A percentile compares a stretch with the other conserved stretches of the same genome.
Conservation (phyloP, 2,888 invertebrate genomes). For the Epinotia bilunana region DNA sequence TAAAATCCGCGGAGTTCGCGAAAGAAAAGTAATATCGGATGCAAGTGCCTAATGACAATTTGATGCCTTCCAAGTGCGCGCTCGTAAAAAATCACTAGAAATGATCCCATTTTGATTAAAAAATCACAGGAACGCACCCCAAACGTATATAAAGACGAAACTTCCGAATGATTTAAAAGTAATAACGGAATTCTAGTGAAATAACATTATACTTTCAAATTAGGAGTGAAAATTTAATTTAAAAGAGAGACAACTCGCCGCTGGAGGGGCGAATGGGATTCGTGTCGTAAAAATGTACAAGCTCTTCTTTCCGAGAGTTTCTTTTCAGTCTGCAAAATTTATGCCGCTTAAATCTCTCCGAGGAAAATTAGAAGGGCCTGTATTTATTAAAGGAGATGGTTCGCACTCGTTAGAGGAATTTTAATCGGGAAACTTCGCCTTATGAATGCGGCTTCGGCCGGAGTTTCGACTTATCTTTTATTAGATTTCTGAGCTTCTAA, state of each 20-base stretch:
- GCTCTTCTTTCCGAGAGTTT: constrained; percentile 81
- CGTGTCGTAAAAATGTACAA: constrained; percentile 82
- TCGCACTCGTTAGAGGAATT: constrained; percentile 82
- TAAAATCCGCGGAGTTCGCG: constrained; percentile 74
- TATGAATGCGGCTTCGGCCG: constrained; percentile 78
- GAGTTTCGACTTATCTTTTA: constrained; percentile 81
- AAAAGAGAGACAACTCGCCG: constrained; percentile 83
- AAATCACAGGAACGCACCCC: constrained; percentile 80
- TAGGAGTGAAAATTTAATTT: constrained; percentile 86
- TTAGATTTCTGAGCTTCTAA: constrained; percentile 77
- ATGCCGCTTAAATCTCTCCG: constrained; percentile 80
- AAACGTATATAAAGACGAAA: constrained; percentile 69
- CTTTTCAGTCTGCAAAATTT: constrained; percentile 82
- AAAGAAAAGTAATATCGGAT: constrained; percentile 82
- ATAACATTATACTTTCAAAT: constrained; percentile 86
- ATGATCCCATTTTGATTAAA: constrained; percentile 84
- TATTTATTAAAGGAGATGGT: constrained; percentile 82
- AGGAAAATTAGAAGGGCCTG: constrained; percentile 81
- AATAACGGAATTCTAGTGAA: constrained; percentile 84
- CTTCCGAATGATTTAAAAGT: constrained; percentile 84
- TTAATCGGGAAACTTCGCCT: constrained; percentile 81
- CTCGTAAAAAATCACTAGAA: constrained; percentile 84
- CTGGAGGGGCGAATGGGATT: constrained; percentile 80
- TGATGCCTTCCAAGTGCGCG: constrained; percentile 78
- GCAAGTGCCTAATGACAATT: constrained; percentile 82